A percentile compares a stretch with the other conserved stretches of the same genome.
phyloP scores from a whole-genome alignment of 2,797 vertebrate genomes.

The Alca torda region DNA sequence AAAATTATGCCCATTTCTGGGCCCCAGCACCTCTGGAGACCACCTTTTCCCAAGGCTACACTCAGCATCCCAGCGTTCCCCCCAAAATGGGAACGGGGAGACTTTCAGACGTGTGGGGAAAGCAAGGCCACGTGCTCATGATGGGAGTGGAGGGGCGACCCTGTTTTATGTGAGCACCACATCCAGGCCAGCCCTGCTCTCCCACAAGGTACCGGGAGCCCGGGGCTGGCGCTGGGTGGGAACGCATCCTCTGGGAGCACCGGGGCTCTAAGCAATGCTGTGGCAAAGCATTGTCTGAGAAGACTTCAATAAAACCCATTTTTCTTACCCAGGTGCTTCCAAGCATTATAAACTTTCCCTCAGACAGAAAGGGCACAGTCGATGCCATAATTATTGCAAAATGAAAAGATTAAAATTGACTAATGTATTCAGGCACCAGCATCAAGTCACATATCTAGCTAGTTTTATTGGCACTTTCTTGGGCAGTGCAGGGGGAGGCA shows the following conservation, averaged over 20 bases:
- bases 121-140: neutral
- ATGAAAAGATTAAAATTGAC: conserved; percentile 72
- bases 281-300: conserved; percentile 14
- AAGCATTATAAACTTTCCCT: conserved; percentile 40
- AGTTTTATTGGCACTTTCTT: conserved; percentile 49
- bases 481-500: neutral
- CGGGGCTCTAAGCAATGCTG: neutral
- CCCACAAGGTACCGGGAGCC: neutral
- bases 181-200: neutral
- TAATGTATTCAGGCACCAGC: conserved; percentile 62
- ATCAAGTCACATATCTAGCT: conserved; percentile 52
- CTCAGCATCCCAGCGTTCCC: neutral
- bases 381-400: conserved; percentile 67
- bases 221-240: neutral
- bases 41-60: neutral
- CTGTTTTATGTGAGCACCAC: neutral
- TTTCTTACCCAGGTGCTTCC: neutral
- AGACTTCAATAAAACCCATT: conserved; percentile 14
- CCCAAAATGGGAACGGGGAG: neutral
- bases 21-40: neutral
- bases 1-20: neutral
- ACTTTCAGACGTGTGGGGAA: fast-evolving
- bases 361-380: conserved; percentile 45
- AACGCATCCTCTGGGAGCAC: neutral
- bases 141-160: neutral